Percentiles rank a stretch among this genome's conserved stretches.
phyloP scores from a whole-genome alignment of 2,797 vertebrate genomes.

The Lutra lutra region DNA sequence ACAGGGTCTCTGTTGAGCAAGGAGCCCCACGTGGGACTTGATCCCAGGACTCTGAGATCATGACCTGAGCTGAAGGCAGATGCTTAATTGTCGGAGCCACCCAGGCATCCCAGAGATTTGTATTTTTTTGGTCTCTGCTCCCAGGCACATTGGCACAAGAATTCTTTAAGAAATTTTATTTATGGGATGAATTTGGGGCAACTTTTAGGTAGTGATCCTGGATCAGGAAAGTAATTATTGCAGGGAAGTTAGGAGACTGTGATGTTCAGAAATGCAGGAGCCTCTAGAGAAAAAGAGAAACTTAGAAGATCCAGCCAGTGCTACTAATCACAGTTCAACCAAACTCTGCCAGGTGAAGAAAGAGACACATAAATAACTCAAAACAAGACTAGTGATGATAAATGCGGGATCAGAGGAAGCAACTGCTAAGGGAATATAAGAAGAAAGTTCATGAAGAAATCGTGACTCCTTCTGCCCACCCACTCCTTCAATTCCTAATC shows the following conservation, averaged over 20 bases:
- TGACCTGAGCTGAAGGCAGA: too few relatives aligned
- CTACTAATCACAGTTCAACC: not conserved
- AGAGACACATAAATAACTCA: slow-evolving; percentile 18
- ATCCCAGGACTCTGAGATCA: too few relatives aligned
- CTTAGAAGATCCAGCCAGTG: not conserved
- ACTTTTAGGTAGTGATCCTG: not conserved
- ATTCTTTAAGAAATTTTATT: not conserved
- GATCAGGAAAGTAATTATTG: not conserved
- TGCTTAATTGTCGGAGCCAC: too few relatives aligned
- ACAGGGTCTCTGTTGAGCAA: not conserved
- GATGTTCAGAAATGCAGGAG: not conserved
- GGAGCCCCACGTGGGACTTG: too few relatives aligned
- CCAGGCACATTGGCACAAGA: not conserved
- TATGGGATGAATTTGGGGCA: not conserved
- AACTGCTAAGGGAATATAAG: not conserved
- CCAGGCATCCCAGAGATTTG: not conserved
- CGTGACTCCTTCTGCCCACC: slow-evolving; percentile 21
- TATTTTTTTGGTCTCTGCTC: not conserved
- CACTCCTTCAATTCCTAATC: slow-evolving; percentile 16
- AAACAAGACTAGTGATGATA: not conserved
- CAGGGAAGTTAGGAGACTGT: not conserved
- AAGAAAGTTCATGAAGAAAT: slow-evolving; percentile 33
- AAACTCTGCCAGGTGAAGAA: slow-evolving; percentile 19
- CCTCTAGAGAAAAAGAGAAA: not conserved
- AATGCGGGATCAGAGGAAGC: not conserved